These are phyloP conservation scores for Vimba vimba DNA, from an alignment of 2,113 vertebrate species.

Conservation along the genomic window DNA sequence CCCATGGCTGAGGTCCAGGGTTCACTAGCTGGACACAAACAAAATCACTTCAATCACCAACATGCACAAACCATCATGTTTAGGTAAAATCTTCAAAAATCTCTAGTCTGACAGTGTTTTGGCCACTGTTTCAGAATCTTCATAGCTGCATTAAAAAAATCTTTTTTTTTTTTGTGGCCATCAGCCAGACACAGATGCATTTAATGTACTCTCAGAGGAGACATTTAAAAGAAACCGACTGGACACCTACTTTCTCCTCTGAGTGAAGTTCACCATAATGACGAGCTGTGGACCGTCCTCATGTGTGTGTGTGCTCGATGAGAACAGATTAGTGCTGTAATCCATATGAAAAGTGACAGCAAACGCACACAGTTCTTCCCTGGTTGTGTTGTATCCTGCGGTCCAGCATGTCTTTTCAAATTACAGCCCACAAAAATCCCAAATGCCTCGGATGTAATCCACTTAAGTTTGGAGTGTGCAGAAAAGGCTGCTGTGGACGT, in stretches of 20 bases:
- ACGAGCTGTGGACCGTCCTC: slow-evolving; percentile 66
- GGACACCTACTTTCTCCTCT: slow-evolving; percentile 70
- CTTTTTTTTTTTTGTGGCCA: not conserved
- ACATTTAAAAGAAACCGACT: slow-evolving; percentile 19
- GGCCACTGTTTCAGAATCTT: not conserved
- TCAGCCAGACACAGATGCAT: not conserved
- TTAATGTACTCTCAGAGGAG: not conserved
- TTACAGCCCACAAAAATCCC: slow-evolving; percentile 61
- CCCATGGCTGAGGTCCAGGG: slow-evolving; percentile 66
- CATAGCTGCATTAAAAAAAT: not conserved
- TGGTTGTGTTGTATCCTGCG: slow-evolving; percentile 67
- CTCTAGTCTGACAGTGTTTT: not conserved
- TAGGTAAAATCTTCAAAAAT: not conserved
- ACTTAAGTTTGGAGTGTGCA: slow-evolving; percentile 45
- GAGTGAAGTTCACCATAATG: slow-evolving; percentile 69
- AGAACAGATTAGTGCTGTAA: slow-evolving; percentile 73
- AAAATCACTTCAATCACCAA: not conserved
- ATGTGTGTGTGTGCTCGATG: slow-evolving; percentile 55
- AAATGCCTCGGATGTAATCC: slow-evolving; percentile 65
- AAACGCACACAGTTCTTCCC: slow-evolving; percentile 55
- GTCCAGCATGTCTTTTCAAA: slow-evolving; percentile 55
- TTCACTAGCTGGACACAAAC: slow-evolving; percentile 65
- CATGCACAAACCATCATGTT: not conserved
- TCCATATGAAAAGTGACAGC: slow-evolving; percentile 66
- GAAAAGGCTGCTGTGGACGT: not conserved